Evolutionary conservation across 1,140 invertebrate species (phyloP).

Genomic region (Neoseiulus cucumeris): DNA sequence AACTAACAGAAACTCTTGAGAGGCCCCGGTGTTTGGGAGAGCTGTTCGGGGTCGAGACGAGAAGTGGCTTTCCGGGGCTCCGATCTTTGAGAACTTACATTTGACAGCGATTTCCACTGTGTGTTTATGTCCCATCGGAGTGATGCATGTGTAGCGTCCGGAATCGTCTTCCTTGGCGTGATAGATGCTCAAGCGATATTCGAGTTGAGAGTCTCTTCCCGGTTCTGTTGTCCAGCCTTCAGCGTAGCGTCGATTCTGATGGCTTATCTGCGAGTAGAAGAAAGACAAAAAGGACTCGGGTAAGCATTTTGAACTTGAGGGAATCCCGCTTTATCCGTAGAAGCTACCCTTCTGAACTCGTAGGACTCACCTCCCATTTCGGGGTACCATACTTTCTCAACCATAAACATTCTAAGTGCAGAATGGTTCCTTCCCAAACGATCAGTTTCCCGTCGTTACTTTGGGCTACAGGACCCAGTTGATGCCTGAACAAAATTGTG

Average conservation of each 20-base stretch:
- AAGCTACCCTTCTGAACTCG: no score
- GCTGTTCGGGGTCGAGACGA: no score
- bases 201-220: slow-evolving; percentile 49
- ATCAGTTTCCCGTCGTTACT: slow-evolving; percentile 61
- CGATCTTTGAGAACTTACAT: no score
- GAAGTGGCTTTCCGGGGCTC: not conserved
- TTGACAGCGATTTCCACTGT: slow-evolving; percentile 53
- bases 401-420: slow-evolving; percentile 70
- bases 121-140: slow-evolving; percentile 53
- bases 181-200: slow-evolving; percentile 57
- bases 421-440: slow-evolving; percentile 56
- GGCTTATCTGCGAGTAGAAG: slow-evolving; percentile 18
- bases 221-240: slow-evolving; percentile 52
- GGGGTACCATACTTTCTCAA: slow-evolving; percentile 58
- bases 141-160: slow-evolving; percentile 55
- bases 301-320: no score
- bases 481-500: slow-evolving; percentile 57
- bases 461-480: slow-evolving; percentile 58
- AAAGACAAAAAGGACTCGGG: not conserved
- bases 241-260: slow-evolving; percentile 18
- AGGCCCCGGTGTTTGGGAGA: no score
- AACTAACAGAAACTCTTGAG: no score
- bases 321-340: no score
- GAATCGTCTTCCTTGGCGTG: slow-evolving; percentile 55
- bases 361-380: slow-evolving; percentile 47